A percentile compares a stretch with the other conserved stretches of the same genome.
Conservation (phyloP, 2,888 invertebrate genomes). For the Orthosia incerta region DNA sequence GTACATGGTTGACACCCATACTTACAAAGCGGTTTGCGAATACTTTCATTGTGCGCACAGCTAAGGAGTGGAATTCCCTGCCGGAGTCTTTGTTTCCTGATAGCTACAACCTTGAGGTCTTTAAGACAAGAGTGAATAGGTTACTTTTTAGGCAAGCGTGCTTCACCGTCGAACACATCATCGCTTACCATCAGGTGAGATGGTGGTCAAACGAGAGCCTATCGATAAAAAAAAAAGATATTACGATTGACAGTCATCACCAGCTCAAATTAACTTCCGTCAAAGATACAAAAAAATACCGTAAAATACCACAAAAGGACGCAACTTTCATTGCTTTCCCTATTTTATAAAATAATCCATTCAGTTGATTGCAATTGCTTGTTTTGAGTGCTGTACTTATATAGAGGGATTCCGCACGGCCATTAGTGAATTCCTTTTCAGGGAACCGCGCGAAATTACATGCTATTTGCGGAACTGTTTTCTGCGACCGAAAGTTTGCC, state of each 20-base stretch:
- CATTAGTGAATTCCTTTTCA: conserved; percentile 82
- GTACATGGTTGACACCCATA: too few species aligned
- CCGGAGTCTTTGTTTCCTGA: too few species aligned
- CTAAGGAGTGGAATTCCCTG: too few species aligned
- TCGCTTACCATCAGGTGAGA: too few species aligned
- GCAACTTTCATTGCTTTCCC: conserved; percentile 26
- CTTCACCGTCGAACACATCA: too few species aligned
- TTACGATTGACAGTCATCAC: neutral
- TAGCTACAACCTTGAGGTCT: too few species aligned
- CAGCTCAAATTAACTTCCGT: neutral
- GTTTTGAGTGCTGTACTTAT: conserved; percentile 74
- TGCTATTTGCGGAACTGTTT: conserved; percentile 83
- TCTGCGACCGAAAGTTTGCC: conserved; percentile 77
- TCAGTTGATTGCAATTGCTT: conserved; percentile 67
- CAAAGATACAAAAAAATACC: neutral
- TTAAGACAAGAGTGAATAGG: too few species aligned
- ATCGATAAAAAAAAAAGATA: too few species aligned
- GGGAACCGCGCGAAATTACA: conserved; percentile 80
- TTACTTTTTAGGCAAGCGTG: too few species aligned
- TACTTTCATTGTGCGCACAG: too few species aligned
- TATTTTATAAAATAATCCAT: conserved; percentile 56
- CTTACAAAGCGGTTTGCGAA: too few species aligned
- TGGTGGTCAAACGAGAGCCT: too few species aligned
- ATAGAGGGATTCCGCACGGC: conserved; percentile 75
- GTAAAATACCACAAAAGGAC: neutral